phyloP scores from a whole-genome alignment of 1,140 invertebrate species.

The Doryteuthis pealeii region DNA sequence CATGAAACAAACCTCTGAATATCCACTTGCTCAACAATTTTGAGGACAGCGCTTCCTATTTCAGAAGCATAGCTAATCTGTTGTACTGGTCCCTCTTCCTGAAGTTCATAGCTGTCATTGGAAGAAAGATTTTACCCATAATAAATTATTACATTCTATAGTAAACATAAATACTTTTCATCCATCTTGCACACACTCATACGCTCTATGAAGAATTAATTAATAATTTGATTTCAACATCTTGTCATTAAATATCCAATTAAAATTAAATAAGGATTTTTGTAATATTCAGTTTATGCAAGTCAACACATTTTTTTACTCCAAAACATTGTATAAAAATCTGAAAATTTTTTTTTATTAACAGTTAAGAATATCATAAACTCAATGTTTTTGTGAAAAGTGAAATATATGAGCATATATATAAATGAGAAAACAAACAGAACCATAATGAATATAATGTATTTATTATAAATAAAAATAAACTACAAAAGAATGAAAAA shows the following conservation, averaged over 20 bases:
- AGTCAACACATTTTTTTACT: too few species aligned
- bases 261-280: too few species aligned
- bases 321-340: too few species aligned
- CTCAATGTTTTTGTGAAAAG: too few species aligned
- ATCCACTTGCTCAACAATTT: constrained; percentile 11
- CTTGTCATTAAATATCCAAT: too few species aligned
- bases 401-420: not conserved
- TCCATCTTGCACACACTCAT: too few species aligned
- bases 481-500: constrained; percentile 8
- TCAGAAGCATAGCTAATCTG: constrained; percentile 51
- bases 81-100: constrained; percentile 44
- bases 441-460: not conserved
- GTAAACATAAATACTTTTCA: not conserved
- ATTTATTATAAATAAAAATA: constrained; percentile 11
- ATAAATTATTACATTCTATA: constrained; percentile 6
- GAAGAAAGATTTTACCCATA: constrained; percentile 7
- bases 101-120: constrained; percentile 41
- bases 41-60: constrained; percentile 32
- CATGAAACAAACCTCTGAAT: constrained; percentile 13
- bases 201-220: too few species aligned
- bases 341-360: too few species aligned
- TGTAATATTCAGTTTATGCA: too few species aligned
- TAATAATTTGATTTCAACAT: too few species aligned
- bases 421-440: constrained; percentile 10
- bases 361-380: too few species aligned